These are phyloP conservation scores for Geopemphigus sp. DNA, from an alignment of 1,140 invertebrate genomes.

Conservation along the genomic window DNA sequence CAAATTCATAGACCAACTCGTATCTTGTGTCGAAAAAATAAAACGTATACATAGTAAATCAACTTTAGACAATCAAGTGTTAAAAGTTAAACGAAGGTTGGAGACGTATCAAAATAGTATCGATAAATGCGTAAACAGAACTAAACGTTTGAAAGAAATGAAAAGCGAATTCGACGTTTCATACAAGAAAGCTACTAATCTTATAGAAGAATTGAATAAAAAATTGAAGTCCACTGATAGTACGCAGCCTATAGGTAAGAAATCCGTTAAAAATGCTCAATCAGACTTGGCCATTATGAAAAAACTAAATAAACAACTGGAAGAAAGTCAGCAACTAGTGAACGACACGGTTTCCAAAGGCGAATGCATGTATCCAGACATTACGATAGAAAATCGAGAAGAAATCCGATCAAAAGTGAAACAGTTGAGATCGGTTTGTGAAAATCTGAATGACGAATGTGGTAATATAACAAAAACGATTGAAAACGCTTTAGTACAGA, in stretches of 20 bases:
- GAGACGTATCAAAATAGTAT: slow-evolving; percentile 25
- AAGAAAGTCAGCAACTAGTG: slow-evolving; percentile 73
- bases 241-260: slow-evolving; percentile 64
- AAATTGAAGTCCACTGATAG: slow-evolving; percentile 69
- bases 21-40: background rate
- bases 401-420: slow-evolving; percentile 77
- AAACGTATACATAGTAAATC: slow-evolving; percentile 5
- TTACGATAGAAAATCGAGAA: slow-evolving; percentile 83
- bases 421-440: slow-evolving; percentile 76
- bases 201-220: slow-evolving; percentile 73
- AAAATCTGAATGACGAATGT: slow-evolving; percentile 77
- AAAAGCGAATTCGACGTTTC: slow-evolving; percentile 64
- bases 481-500: slow-evolving; percentile 79
- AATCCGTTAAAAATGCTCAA: slow-evolving; percentile 62
- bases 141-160: slow-evolving; percentile 51
- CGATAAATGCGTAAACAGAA: slow-evolving; percentile 49
- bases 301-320: slow-evolving; percentile 69
- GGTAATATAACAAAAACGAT: slow-evolving; percentile 82
- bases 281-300: slow-evolving; percentile 74
- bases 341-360: slow-evolving; percentile 80
- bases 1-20: background rate
- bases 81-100: slow-evolving; percentile 20
- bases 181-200: slow-evolving; percentile 71
- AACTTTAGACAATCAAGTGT: slow-evolving; percentile 13
- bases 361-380: slow-evolving; percentile 81